Base-by-base conservation (phyloP, 2,888 invertebrate species). In the Muschampia plurimacula region DNA sequence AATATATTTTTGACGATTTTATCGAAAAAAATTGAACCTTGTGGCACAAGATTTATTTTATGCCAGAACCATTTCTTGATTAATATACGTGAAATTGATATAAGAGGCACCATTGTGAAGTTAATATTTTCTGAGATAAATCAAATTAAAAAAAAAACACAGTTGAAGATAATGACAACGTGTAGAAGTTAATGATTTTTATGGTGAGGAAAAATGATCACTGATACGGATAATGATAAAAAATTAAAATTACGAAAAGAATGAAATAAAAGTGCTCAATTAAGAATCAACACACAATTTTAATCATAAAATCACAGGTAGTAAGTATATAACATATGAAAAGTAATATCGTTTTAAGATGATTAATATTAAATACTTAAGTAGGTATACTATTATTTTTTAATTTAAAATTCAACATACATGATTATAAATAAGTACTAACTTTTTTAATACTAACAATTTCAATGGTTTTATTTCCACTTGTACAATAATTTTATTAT, bases 141-240 rank as follows among this genome's bases (percentile, higher is more conserved):
- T 52, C 6, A 4, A n/a, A 52, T 52, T 52, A 1, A 52, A 15
- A 52, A 52, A 52, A n/a, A 52, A 52, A 52, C n/a, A 2, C 52
- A n/a, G n/a, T 52, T 52, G 52, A 52, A n/a, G 52, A n/a, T 52
- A 52, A 52, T 52, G 52, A 52, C 15, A 2, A 52, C 52, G 2
- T n/a, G 52, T 52, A n/a, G n/a, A n/a, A 52, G n/a, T 8, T n/a
- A 52, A 52, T 52, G 52, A 52, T 52, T 52, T 52, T n/a, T 22
- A 52, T 52, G 52, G 52, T 8, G 52, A 52, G 52, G n/a, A 52
- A 52, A 52, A 52, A 52, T 52, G 52, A 52, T n/a, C n/a, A 52
- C 3, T 52, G 52, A 52, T n/a, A 52, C 52, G 52, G 2, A 52
- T 52, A 52, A n/a, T 49, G 46, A 49, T 12, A 13, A 13, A 13